These are phyloP conservation scores for Cephonodes hylas DNA, from an alignment of 2,888 invertebrate genomes.

Conservation along the genomic window DNA sequence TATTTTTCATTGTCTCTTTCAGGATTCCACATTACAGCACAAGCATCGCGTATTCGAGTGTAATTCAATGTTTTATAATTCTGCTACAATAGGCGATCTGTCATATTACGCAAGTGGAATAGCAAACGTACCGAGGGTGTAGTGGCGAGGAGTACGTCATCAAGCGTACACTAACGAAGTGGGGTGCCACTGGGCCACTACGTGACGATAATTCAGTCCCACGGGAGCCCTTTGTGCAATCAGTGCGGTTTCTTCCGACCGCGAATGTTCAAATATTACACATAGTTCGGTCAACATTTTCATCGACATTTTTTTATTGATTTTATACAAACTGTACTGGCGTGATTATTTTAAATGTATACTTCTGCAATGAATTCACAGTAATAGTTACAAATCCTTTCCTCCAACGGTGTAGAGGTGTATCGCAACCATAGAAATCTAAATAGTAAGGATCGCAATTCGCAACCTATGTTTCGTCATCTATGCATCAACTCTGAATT, in stretches of 20 bases:
- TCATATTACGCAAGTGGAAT: slow-evolving; percentile 32
- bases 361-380: too few species aligned
- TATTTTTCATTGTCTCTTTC: too few species aligned
- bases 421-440: too few species aligned
- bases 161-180: slow-evolving; percentile 64
- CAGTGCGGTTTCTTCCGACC: slow-evolving; percentile 73
- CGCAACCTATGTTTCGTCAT: too few species aligned
- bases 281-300: slow-evolving; percentile 38
- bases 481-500: too few species aligned
- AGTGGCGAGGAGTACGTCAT: slow-evolving; percentile 34
- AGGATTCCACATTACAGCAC: too few species aligned
- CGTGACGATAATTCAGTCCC: slow-evolving; percentile 75
- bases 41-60: not conserved
- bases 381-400: too few species aligned
- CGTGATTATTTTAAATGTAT: too few species aligned
- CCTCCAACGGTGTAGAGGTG: too few species aligned
- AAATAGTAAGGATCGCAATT: too few species aligned
- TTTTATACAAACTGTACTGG: too few species aligned
- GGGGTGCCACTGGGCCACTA: slow-evolving; percentile 50
- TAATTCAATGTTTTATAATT: not conserved
- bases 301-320: not conserved
- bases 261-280: slow-evolving; percentile 41
- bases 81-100: slow-evolving; percentile 3
- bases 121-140: slow-evolving; percentile 32
- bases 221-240: slow-evolving; percentile 77